These are phyloP conservation scores for Psilopogon haemacephalus DNA, from an alignment of 2,113 vertebrate genomes.

Conservation along the genomic window DNA sequence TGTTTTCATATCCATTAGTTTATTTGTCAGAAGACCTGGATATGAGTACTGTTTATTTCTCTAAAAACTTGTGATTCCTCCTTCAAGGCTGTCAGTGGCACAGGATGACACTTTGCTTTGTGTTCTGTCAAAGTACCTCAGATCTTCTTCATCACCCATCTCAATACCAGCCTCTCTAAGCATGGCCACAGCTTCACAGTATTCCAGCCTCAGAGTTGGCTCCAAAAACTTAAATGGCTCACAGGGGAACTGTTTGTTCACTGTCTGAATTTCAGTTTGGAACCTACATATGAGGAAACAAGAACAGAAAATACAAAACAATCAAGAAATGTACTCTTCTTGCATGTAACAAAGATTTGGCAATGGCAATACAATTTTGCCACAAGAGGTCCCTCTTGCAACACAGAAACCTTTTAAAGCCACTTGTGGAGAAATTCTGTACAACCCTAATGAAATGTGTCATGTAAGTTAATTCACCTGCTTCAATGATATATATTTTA, in stretches of 20 bases:
- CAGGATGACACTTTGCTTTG: background rate
- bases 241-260: slow-evolving; percentile 91
- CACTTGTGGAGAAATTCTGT: background rate
- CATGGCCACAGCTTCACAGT: slow-evolving; percentile 90
- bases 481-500: background rate
- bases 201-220: slow-evolving; percentile 94
- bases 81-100: background rate
- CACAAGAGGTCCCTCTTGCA: slow-evolving; percentile 74
- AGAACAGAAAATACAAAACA: background rate
- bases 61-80: background rate
- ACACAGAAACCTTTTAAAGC: background rate
- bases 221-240: slow-evolving; percentile 98
- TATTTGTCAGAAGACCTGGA: background rate
- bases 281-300: slow-evolving; percentile 74
- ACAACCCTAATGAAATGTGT: background rate
- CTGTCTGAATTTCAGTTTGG: slow-evolving; percentile 94
- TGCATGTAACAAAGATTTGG: background rate
- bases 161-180: slow-evolving; percentile 91
- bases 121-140: slow-evolving; percentile 80
- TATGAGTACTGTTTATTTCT: background rate
- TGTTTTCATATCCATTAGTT: background rate
- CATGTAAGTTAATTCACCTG: background rate
- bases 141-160: slow-evolving; percentile 97
- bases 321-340: background rate
- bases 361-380: background rate